These are phyloP conservation scores for Podargus strigoides DNA, from an alignment of 2,797 vertebrate genomes.

Conservation along the genomic window DNA sequence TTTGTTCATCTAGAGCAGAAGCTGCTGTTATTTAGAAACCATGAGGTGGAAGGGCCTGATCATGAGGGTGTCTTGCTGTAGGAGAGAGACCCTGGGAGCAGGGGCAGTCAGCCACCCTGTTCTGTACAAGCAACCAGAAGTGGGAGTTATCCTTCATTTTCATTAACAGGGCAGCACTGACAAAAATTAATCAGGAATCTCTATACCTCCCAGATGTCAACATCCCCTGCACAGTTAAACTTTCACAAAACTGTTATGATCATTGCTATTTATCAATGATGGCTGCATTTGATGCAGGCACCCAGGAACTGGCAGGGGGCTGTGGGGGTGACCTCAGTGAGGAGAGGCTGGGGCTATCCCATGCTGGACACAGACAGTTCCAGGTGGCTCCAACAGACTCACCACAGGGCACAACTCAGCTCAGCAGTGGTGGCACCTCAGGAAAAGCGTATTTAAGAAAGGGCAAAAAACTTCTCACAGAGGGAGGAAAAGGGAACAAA, in stretches of 20 bases:
- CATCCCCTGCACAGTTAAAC: background rate
- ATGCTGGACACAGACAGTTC: fast-evolving
- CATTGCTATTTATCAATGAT: background rate
- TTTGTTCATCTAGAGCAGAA: background rate
- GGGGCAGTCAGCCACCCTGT: too few relatives aligned
- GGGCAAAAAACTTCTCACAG: background rate
- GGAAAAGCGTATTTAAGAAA: background rate
- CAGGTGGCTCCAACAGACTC: fast-evolving
- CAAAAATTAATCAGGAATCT: background rate
- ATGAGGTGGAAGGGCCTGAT: background rate
- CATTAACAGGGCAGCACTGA: background rate
- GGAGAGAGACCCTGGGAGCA: background rate
- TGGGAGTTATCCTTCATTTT: background rate
- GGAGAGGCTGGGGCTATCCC: fast-evolving
- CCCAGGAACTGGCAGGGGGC: too few relatives aligned
- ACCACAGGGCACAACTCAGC: fast-evolving
- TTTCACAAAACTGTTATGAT: background rate
- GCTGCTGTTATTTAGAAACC: background rate
- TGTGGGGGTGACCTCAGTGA: background rate
- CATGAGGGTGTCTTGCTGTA: background rate
- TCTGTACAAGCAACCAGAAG: background rate
- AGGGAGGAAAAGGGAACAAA: background rate
- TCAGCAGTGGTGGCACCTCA: background rate
- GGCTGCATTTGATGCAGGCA: background rate
- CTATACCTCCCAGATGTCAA: background rate